These are phyloP conservation scores for Drosophila novamexicana DNA, from an alignment of 1,140 invertebrate species.

Conservation along the genomic window DNA sequence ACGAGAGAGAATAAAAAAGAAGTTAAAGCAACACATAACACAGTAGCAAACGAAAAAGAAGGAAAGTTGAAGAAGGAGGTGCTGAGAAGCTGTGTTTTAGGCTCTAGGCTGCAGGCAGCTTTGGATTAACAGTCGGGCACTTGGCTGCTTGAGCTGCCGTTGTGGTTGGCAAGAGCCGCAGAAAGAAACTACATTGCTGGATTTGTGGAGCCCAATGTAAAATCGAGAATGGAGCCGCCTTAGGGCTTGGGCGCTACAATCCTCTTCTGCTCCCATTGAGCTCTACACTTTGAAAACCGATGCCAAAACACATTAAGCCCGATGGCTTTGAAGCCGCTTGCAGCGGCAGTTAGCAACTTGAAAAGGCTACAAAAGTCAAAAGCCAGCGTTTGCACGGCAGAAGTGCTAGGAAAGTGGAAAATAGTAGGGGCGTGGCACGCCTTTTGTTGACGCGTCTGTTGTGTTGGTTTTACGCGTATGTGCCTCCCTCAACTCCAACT, in stretches of 20 bases:
- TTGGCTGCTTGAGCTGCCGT: constrained; percentile 61
- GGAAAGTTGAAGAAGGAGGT: constrained; percentile 5
- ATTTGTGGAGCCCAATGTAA: no score
- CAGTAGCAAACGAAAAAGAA: constrained; percentile 16
- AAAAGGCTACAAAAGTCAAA: constrained; percentile 71
- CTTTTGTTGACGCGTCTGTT: constrained; percentile 49
- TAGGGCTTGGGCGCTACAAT: no score
- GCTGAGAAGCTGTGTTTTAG: constrained; percentile 8
- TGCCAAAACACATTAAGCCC: constrained; percentile 68
- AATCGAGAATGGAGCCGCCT: no score
- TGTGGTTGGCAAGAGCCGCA: constrained; percentile 48
- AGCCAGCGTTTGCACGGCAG: constrained; percentile 28
- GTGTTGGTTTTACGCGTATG: constrained; percentile 47
- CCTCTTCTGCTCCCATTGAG: background rate
- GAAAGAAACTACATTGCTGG: background rate
- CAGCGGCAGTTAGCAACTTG: constrained; percentile 59
- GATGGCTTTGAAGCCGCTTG: constrained; percentile 54
- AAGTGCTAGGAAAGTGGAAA: background rate
- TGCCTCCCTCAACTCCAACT: constrained; percentile 28
- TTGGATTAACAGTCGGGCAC: constrained; percentile 70
- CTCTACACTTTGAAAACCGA: constrained; percentile 50
- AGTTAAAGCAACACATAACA: constrained; percentile 7
- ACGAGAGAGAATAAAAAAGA: background rate
- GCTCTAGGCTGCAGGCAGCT: constrained; percentile 54
- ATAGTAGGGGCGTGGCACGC: constrained; percentile 9